These are phyloP conservation scores for Sialia sialis DNA, from an alignment of 2,113 vertebrate genomes.

Conservation along the genomic window DNA sequence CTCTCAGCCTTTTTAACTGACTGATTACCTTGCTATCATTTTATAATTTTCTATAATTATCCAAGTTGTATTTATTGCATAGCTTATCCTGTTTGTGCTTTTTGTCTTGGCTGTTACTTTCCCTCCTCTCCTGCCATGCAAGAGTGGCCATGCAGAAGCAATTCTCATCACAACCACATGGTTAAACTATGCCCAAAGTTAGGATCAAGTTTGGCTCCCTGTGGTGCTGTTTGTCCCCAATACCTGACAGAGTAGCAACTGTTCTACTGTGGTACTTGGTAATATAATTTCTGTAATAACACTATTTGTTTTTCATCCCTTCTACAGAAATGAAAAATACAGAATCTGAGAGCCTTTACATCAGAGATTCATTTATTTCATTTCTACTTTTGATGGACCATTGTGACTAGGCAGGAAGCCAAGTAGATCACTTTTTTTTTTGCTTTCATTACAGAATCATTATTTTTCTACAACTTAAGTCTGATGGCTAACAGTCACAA, in stretches of 20 bases:
- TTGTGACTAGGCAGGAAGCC: neutral
- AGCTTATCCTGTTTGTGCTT: neutral
- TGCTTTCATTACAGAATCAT: neutral
- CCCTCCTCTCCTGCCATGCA: neutral
- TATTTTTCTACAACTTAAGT: neutral
- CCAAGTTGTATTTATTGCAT: neutral
- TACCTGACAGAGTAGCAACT: neutral
- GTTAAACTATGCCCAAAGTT: neutral
- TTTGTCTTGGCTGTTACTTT: neutral
- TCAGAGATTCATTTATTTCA: neutral
- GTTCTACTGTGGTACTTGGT: neutral
- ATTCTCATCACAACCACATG: rapidly evolving
- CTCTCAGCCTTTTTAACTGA: neutral
- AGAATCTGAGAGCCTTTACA: neutral
- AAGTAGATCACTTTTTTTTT: neutral
- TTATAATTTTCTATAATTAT: neutral
- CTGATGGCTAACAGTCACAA: neutral
- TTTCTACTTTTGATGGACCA: neutral
- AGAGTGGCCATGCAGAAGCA: neutral
- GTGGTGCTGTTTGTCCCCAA: neutral
- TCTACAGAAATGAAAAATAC: neutral
- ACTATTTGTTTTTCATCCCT: neutral
- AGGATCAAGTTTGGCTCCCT: neutral
- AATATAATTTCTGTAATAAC: neutral
- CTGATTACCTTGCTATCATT: neutral